Conservation (phyloP, 1,140 invertebrate genomes). For the Aphaenogaster floridana region DNA sequence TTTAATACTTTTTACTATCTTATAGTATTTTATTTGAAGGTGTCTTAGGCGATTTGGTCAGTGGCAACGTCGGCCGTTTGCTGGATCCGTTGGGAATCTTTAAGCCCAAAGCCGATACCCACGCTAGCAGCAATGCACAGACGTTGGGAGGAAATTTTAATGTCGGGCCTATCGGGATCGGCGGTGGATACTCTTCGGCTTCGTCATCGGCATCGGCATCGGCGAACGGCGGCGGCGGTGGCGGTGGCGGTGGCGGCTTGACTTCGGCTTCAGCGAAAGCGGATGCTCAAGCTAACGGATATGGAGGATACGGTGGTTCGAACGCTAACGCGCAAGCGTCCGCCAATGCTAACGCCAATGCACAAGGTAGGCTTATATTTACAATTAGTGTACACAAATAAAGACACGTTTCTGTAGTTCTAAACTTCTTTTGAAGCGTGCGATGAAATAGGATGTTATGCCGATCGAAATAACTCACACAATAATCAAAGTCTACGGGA, state of each 20-base stretch:
- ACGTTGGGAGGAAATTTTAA: conserved; percentile 66
- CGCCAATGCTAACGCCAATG: conserved; percentile 58
- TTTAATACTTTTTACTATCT: not conserved
- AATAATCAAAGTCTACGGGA: not conserved
- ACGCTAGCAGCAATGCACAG: conserved; percentile 57
- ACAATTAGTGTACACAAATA: not conserved
- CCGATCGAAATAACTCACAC: not conserved
- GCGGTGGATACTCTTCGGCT: conserved; percentile 60
- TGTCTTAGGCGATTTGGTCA: conserved; percentile 20
- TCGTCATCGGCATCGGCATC: conserved; percentile 66
- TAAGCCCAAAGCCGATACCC: conserved; percentile 21
- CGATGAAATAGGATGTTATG: not conserved
- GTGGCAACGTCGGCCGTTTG: conserved; percentile 19
- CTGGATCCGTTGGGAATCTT: conserved; percentile 79
- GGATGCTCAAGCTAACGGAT: conserved; percentile 42
- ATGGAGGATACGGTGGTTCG: conserved; percentile 44
- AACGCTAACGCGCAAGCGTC: conserved; percentile 69
- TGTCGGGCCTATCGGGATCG: conserved; percentile 76
- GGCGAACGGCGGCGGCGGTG: conserved; percentile 45
- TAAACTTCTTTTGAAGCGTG: not conserved
- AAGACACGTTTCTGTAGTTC: not conserved
- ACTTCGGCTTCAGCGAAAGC: conserved; percentile 60
- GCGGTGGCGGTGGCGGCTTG: conserved; percentile 42
- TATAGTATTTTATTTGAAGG: conserved; percentile 37
- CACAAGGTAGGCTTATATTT: conserved; percentile 55